These are phyloP conservation scores for Mus spretus DNA, from an alignment of 2,797 vertebrate species.

Conservation along the genomic window DNA sequence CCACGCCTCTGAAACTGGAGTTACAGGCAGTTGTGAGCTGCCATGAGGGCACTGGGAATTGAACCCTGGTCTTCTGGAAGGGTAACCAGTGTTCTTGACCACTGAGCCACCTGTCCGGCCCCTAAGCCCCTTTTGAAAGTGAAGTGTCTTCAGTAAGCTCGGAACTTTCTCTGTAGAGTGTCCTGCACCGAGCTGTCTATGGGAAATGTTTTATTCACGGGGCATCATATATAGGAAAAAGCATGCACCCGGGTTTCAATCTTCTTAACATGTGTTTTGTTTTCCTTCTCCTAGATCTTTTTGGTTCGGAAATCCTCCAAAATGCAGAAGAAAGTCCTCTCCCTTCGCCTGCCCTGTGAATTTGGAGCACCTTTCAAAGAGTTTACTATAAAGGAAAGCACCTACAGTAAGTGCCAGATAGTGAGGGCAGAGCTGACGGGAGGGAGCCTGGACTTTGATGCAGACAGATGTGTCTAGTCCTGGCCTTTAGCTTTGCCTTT, in stretches of 20 bases:
- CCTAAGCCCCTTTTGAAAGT: not conserved
- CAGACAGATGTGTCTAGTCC: not conserved
- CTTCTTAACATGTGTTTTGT: conserved; percentile 51
- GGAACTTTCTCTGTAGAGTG: not conserved
- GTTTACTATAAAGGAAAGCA: conserved; percentile 94
- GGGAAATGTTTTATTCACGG: not conserved
- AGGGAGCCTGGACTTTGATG: not conserved
- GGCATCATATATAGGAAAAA: not conserved
- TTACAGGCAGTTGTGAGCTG: not conserved
- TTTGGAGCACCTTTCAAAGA: conserved; percentile 91
- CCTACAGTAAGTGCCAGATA: conserved; percentile 91
- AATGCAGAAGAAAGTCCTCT: conserved; percentile 95
- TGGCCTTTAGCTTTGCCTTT: not conserved
- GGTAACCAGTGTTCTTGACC: not conserved
- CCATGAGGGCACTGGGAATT: not conserved
- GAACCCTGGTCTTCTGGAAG: not conserved
- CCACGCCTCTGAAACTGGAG: not conserved
- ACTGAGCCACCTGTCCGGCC: not conserved
- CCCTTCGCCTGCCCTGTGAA: conserved; percentile 91
- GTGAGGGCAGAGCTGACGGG: not conserved
- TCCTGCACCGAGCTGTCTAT: not conserved
- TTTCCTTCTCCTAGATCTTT: conserved; percentile 91
- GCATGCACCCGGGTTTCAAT: not conserved
- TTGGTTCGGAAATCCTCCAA: conserved; percentile 93
- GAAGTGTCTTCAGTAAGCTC: not conserved